Evolutionary conservation across 1,140 invertebrate genomes (phyloP), one percentile per base, ranked within the genome.

Genomic region (Calephelis virginiensis): DNA sequence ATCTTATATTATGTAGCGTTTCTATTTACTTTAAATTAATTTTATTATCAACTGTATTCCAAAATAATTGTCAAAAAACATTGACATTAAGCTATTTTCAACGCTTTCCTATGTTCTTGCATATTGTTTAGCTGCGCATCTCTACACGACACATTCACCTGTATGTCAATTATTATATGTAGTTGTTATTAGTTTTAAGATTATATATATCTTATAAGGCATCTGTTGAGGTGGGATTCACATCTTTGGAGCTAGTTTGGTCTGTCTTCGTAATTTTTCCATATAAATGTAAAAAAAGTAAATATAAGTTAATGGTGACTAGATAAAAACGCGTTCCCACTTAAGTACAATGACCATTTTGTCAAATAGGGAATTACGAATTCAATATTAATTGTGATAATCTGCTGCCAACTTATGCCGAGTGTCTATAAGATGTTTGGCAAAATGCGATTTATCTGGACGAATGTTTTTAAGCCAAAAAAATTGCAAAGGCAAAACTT

Each of bases 61-160:
- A 50, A 14, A 9, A 14, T 50, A 50, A 50, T 10, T 13, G 13
- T 50, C 49, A 17, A 50, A 17, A 17, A 14, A 14, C 49, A 50
- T 50, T 8, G 40, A 43, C 8, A 43, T 8, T 17, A 17, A 14
- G 14, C 48, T 49, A 13, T 17, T 17, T 13, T 14, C 7, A 43
- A 43, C 7, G 40, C 14, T 50, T 50, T 14, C 14, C 49, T 50
- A 14, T 50, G 17, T 13, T 50, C 8, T 17, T 50, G 49, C 49
- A 49, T 49, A 50, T 50, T 13, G 13, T 50, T 50, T 50, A 50
- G 49, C 17, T 50, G 14, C 49, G 49, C 49, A 50, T 50, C 14
- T 50, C 49, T 13, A 50, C 49, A 50, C 49, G 14, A 9, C 14
- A 50, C 13, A 50, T 50, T 14, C 49, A 50, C 14, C 6, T 50